A percentile compares a stretch with the other conserved stretches of the same genome.
Evolutionary conservation across 1,140 invertebrate species (phyloP).

Genomic region (Telenomus remus): DNA sequence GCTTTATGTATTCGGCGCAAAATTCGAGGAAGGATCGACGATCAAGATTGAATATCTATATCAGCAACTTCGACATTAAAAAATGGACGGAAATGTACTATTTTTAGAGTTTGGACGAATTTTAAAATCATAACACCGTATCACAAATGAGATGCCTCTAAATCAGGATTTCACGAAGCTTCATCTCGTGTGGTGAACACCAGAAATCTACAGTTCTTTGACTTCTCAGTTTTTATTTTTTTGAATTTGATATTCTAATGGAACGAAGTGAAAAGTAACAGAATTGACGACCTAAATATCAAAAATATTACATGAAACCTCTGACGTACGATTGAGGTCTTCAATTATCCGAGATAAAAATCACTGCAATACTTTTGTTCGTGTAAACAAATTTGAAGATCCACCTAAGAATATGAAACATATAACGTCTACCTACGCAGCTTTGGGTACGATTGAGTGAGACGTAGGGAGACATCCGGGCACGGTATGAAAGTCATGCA

Average conservation of each 20-base stretch:
- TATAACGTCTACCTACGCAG: constrained; percentile 21
- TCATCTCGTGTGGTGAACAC: constrained; percentile 38
- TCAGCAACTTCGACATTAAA: constrained; percentile 19
- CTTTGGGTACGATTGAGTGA: constrained; percentile 36
- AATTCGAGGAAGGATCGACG: constrained; percentile 21
- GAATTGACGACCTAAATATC: not conserved
- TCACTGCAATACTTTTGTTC: constrained; percentile 10
- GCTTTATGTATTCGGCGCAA: not conserved
- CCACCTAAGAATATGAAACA: constrained; percentile 21
- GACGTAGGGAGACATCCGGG: constrained; percentile 9
- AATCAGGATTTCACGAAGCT: constrained; percentile 30
- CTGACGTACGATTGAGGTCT: too few relatives aligned
- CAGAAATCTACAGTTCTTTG: constrained; percentile 40
- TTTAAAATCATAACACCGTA: constrained; percentile 28
- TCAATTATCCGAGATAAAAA: too few relatives aligned
- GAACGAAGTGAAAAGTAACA: constrained; percentile 4
- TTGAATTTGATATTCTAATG: constrained; percentile 38
- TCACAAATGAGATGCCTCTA: constrained; percentile 44
- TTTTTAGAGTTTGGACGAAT: too few relatives aligned
- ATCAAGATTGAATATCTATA: constrained; percentile 37
- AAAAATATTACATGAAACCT: constrained; percentile 6
- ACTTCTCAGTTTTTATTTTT: constrained; percentile 46
- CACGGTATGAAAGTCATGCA: constrained; percentile 40
- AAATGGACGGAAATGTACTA: not conserved
- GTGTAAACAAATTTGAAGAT: constrained; percentile 18